A percentile compares a stretch with the other conserved stretches of the same genome.
Conservation (phyloP, 2,797 vertebrate genomes). For the Betta splendens region DNA sequence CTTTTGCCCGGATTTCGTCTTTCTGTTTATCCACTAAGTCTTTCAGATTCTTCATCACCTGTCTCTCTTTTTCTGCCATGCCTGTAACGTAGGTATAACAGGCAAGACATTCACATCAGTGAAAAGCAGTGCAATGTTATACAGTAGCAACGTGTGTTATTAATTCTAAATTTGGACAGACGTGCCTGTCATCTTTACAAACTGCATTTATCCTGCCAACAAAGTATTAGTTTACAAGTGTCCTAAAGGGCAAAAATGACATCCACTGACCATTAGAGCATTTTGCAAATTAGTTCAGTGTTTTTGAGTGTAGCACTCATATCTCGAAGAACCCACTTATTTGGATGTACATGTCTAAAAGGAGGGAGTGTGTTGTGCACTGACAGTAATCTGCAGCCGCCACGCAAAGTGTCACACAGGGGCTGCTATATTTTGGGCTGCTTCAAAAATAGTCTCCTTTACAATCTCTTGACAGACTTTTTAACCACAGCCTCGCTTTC, state of each 20-base stretch:
- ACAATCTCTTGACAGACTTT: conserved; percentile 22
- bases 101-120: background rate
- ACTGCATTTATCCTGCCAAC: background rate
- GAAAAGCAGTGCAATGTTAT: background rate
- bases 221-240: background rate
- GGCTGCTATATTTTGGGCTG: conserved; percentile 65
- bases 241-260: background rate
- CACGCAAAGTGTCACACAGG: conserved; percentile 66
- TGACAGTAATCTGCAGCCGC: conserved; percentile 71
- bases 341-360: conserved; percentile 17
- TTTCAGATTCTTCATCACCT: conserved; percentile 89
- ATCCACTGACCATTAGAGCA: background rate
- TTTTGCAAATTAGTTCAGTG: background rate
- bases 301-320: background rate
- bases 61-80: conserved; percentile 87
- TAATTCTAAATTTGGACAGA: background rate
- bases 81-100: conserved; percentile 69
- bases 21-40: conserved; percentile 91
- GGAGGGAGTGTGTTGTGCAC: conserved; percentile 25
- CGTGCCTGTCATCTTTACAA: background rate
- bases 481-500: conserved; percentile 17
- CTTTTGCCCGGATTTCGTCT: conserved; percentile 91
- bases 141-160: background rate
- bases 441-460: conserved; percentile 66
- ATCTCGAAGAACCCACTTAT: conserved; percentile 13